Evolutionary conservation across 2,797 vertebrate species (phyloP).

Genomic region (Pelodytes ibericus): DNA sequence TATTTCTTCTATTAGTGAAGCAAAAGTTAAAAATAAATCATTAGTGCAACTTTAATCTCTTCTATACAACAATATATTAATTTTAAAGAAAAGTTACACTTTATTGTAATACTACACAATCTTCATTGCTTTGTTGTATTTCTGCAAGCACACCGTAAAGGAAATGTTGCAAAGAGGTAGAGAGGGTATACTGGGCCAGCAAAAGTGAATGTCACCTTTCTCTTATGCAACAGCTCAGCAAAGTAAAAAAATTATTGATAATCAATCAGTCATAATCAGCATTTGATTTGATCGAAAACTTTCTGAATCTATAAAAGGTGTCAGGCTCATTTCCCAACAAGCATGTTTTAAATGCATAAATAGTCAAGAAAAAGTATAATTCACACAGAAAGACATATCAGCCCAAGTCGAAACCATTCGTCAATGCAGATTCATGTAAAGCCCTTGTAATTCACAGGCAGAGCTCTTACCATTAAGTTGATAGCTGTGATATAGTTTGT

Average conservation of each 20-base stretch:
- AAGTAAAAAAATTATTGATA: not conserved
- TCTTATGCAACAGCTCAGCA: not conserved
- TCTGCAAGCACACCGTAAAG: not conserved
- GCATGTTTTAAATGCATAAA: not conserved
- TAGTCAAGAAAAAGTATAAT: not conserved
- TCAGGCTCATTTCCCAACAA: not conserved
- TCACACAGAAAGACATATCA: not conserved
- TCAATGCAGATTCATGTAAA: not conserved
- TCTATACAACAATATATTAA: too few species aligned
- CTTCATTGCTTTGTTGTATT: not conserved
- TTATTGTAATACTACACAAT: too few species aligned
- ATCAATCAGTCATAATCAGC: not conserved
- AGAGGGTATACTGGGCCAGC: not conserved
- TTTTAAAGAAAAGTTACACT: too few species aligned
- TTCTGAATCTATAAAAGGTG: not conserved
- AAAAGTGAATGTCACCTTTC: slow-evolving; percentile 1
- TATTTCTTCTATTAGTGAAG: too few species aligned
- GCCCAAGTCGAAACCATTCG: not conserved
- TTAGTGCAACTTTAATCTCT: too few species aligned
- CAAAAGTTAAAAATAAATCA: too few species aligned
- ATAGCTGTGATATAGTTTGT: not conserved
- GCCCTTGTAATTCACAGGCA: not conserved
- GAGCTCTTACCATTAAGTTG: not conserved
- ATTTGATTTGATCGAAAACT: slow-evolving; percentile 1
- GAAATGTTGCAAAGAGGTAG: not conserved